These are phyloP conservation scores for Netelia melanura DNA, from an alignment of 2,888 invertebrate genomes.

Conservation along the genomic window DNA sequence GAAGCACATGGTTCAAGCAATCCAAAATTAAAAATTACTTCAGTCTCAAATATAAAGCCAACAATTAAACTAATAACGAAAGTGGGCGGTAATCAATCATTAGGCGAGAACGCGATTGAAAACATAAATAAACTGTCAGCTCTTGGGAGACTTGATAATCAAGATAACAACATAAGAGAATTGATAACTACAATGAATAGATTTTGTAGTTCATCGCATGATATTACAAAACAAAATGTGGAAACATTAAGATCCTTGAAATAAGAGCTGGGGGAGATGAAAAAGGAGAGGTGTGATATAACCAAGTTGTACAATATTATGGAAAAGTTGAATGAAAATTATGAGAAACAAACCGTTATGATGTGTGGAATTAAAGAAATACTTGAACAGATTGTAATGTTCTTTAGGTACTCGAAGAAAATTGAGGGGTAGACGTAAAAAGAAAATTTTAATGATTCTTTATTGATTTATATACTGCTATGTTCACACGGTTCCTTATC, in stretches of 20 bases:
- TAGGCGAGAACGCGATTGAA: constrained; percentile 4
- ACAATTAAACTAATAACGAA: constrained; percentile 10
- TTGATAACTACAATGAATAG: constrained; percentile 12
- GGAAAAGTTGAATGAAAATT: constrained; percentile 23
- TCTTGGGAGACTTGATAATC: constrained; percentile 14
- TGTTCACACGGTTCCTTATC: too few relatives aligned
- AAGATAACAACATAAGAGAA: constrained; percentile 12
- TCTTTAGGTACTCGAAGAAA: too few relatives aligned
- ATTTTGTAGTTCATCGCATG: constrained; percentile 20
- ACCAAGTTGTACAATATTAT: constrained; percentile 23
- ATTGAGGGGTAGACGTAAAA: too few relatives aligned
- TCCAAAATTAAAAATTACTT: constrained; percentile 9
- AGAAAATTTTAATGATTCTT: too few relatives aligned
- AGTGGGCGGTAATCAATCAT: constrained; percentile 6
- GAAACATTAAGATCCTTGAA: constrained; percentile 21
- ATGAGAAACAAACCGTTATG: constrained; percentile 28
- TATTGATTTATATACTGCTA: too few relatives aligned
- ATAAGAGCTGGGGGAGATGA: constrained; percentile 27
- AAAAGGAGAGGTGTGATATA: constrained; percentile 16
- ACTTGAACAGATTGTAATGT: constrained; percentile 19
- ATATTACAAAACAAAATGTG: background rate
- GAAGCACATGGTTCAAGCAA: constrained; percentile 1
- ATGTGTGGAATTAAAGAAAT: constrained; percentile 28
- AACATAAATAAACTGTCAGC: constrained; percentile 23
- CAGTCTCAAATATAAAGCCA: background rate